phyloP scores from a whole-genome alignment of 2,113 vertebrate genomes.

The Leucoraja erinaceus region DNA sequence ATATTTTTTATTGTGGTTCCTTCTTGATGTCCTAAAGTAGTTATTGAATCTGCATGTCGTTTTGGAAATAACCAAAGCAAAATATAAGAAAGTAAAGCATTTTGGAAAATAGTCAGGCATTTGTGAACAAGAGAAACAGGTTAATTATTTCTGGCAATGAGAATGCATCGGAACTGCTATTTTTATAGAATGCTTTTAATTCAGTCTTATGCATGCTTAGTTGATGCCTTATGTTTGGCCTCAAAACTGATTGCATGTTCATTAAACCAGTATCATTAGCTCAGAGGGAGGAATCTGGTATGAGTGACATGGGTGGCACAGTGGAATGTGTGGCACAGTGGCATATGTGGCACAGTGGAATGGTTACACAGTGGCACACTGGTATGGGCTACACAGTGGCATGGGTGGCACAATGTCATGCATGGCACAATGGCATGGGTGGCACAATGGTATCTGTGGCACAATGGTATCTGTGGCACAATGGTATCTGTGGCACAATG shows the following conservation, averaged over 20 bases:
- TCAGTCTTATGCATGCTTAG: background rate
- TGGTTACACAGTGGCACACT: too few relatives aligned
- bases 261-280: background rate
- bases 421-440: too few relatives aligned
- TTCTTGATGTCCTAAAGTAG: background rate
- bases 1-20: background rate
- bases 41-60: background rate
- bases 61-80: background rate
- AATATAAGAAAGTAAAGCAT: background rate
- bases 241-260: background rate
- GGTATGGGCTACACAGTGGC: too few relatives aligned
- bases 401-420: too few relatives aligned
- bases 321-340: too few relatives aligned
- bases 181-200: background rate
- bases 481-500: too few relatives aligned
- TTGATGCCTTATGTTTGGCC: background rate
- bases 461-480: too few relatives aligned
- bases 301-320: background rate
- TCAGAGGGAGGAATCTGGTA: background rate
- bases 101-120: background rate
- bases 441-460: too few relatives aligned
- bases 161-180: background rate
- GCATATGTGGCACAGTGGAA: too few relatives aligned
- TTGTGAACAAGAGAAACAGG: background rate
- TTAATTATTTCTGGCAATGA: background rate